Conservation (phyloP, 2,888 invertebrate species). For the Andricus quercusramuli region DNA sequence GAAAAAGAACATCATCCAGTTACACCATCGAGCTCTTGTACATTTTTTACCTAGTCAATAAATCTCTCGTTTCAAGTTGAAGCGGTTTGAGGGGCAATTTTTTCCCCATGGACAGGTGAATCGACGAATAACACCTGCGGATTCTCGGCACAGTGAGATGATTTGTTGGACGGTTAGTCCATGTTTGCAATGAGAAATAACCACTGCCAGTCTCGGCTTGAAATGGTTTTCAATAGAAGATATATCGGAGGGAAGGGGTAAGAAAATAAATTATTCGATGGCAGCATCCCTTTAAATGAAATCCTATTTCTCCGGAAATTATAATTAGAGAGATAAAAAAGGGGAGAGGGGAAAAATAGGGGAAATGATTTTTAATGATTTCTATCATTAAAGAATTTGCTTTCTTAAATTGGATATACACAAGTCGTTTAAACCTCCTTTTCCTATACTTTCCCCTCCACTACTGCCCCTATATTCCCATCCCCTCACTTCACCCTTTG, state of each 20-base stretch:
- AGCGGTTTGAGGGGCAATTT: conserved; percentile 14
- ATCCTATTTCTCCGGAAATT: too few relatives aligned
- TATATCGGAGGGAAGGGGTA: background rate
- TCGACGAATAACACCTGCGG: conserved; percentile 29
- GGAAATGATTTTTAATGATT: too few relatives aligned
- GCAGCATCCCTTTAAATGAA: background rate
- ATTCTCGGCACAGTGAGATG: conserved; percentile 47
- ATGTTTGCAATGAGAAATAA: conserved; percentile 58
- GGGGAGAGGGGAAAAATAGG: too few relatives aligned
- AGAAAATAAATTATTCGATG: background rate
- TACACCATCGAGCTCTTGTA: background rate
- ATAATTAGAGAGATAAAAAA: too few relatives aligned
- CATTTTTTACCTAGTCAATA: conserved; percentile 25
- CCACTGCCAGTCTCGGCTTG: background rate
- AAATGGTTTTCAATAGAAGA: conserved; percentile 16
- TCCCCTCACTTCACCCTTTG: too few relatives aligned
- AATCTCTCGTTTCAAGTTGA: conserved; percentile 15
- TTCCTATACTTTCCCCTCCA: too few relatives aligned
- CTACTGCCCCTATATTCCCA: too few relatives aligned
- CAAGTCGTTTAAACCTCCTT: too few relatives aligned
- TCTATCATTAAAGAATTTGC: too few relatives aligned
- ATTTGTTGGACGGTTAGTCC: conserved; percentile 62
- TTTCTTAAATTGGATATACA: too few relatives aligned
- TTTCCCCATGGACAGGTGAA: conserved; percentile 22
- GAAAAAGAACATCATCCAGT: background rate